Evolutionary conservation across 1,140 invertebrate species (phyloP), one percentile per base, ranked within the genome.

Genomic region (Medauroidea extradentata): DNA sequence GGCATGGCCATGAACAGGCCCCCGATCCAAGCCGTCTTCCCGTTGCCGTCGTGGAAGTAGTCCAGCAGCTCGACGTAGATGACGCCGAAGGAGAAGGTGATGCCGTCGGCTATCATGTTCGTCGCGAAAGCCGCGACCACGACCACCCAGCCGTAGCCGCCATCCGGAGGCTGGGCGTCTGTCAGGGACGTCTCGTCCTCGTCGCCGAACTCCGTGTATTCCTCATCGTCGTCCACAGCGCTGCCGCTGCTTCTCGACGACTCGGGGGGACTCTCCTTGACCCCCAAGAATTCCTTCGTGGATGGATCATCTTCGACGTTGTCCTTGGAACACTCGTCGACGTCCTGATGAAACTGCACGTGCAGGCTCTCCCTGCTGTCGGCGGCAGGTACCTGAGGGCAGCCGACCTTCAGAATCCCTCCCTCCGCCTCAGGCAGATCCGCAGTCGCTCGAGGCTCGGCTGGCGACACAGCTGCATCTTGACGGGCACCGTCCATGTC

Each of bases 1-100:
- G 93, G 93, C 82, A 94, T 93, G 1, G 91, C 90, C 83, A 94
- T 91, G 69, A 95, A 93, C 16, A 95, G 78, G 34, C 90, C 89
- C 1, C 90, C 91, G 29, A 96, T 90, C 87, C 90, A 93, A 0
- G 93, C 89, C 0, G 93, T 95, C 69, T 91, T 91, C n/a, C 88
- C 85, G 65, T 91, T 91, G 19, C 85, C 82, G 66, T 88, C 84
- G 14, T 82, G 81, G 71, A 93, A 94, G 71, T 91, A 88, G 41
- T 87, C 81, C 16, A 89, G 73, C 67, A 94, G 88, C 68, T 93
- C 86, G 0, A 87, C 83, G 68, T 83, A 91, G 65, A 93, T 88
- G 1, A 93, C 84, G 25, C 91, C 91, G 69, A 93, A 93, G 53
- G 89, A 91, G 73, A 93, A 90, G 0, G 90, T 91, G 49, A 94